Conservation (phyloP, 2,888 invertebrate genomes). For the Liposcelis brunnea region DNA sequence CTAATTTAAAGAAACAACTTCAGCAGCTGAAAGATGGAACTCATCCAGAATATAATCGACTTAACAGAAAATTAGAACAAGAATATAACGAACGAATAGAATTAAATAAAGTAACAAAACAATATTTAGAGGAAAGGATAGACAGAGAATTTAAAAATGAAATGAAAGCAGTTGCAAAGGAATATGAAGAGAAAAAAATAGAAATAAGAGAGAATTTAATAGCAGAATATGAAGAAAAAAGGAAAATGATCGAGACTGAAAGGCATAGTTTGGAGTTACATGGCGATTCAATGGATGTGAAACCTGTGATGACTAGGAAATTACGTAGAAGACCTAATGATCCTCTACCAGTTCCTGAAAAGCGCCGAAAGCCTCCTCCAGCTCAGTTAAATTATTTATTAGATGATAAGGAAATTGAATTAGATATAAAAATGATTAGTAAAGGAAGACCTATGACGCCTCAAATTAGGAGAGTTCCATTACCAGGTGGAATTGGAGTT, state of each 20-base stretch:
- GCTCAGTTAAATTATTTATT: constrained; percentile 74
- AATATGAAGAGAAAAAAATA: constrained; percentile 88
- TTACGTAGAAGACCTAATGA: constrained; percentile 83
- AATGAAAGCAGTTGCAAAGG: constrained; percentile 74
- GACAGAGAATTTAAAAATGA: constrained; percentile 77
- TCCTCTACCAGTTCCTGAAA: constrained; percentile 72
- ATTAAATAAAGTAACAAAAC: not conserved
- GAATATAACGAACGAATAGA: constrained; percentile 56
- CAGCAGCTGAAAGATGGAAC: constrained; percentile 72
- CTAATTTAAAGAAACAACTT: constrained; percentile 72
- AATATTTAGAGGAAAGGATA: constrained; percentile 60
- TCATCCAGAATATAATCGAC: constrained; percentile 70
- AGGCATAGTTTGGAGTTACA: constrained; percentile 76
- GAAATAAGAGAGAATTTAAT: constrained; percentile 79
- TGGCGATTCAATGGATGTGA: constrained; percentile 78
- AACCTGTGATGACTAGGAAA: constrained; percentile 90
- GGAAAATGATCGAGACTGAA: constrained; percentile 76
- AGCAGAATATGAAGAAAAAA: constrained; percentile 83
- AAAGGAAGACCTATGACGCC: constrained; percentile 32
- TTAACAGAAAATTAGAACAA: constrained; percentile 64
- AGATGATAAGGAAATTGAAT: constrained; percentile 77
- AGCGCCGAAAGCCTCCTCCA: constrained; percentile 68
- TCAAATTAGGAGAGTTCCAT: constrained; percentile 25
- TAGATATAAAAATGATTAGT: constrained; percentile 65
- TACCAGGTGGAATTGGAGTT: constrained; percentile 6